Conservation (phyloP, 2,797 vertebrate genomes). For the Pseudochromis fuscus region DNA sequence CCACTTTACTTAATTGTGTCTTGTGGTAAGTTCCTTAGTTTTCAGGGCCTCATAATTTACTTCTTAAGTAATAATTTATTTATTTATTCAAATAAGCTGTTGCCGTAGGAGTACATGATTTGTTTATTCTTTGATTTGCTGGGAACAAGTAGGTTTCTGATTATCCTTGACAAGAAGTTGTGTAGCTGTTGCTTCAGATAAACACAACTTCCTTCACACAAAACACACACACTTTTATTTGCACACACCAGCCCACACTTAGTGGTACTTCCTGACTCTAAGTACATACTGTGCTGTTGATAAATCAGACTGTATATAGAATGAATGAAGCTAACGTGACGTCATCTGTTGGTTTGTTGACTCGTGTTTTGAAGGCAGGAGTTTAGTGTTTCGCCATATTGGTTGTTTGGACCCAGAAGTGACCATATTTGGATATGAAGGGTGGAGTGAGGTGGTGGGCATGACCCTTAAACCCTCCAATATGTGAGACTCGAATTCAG, state of each 20-base stretch:
- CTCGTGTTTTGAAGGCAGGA: too few relatives aligned
- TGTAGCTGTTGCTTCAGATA: not conserved
- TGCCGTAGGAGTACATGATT: not conserved
- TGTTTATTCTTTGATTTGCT: not conserved
- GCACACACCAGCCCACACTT: conserved; percentile 15
- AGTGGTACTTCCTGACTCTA: not conserved
- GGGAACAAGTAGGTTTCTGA: not conserved
- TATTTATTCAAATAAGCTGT: conserved; percentile 47
- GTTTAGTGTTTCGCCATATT: too few relatives aligned
- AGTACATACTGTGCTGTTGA: not conserved
- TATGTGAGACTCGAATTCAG: too few relatives aligned
- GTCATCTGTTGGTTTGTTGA: too few relatives aligned
- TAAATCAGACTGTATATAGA: too few relatives aligned
- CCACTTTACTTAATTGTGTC: conserved; percentile 99
- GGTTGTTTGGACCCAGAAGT: too few relatives aligned
- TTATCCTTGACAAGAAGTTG: not conserved
- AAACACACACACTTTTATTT: not conserved
- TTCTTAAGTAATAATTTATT: too few relatives aligned
- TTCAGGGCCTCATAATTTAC: conserved; percentile 84
- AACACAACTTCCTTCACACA: conserved; percentile 4
- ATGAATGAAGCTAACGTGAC: too few relatives aligned
- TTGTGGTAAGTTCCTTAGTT: conserved; percentile 99
- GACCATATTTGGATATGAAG: too few relatives aligned
- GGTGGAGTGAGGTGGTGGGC: too few relatives aligned
- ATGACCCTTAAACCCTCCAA: too few relatives aligned